Percentiles rank a stretch among this genome's conserved stretches.
These are phyloP conservation scores for Procavia capensis DNA, from an alignment of 2,113 vertebrate species.

Conservation along the genomic window DNA sequence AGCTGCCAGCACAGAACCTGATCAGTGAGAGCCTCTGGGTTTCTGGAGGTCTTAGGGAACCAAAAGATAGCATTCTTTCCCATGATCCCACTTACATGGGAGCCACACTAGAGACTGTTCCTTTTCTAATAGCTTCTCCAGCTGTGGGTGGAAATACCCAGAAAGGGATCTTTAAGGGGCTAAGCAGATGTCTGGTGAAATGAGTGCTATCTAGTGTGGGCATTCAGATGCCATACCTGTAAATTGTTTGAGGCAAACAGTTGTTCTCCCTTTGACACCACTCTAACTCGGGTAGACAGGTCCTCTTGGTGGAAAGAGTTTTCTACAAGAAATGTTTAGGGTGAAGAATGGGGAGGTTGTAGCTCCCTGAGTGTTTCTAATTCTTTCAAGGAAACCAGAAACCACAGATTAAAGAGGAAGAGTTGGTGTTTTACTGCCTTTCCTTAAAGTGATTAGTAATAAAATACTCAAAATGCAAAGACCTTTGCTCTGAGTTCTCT, in stretches of 20 bases:
- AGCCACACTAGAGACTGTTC: neutral
- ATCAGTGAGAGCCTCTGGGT: neutral
- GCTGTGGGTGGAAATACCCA: neutral
- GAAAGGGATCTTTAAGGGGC: neutral
- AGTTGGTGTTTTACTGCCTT: neutral
- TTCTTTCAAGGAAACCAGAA: neutral
- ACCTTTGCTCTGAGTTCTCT: neutral
- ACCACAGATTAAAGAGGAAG: neutral
- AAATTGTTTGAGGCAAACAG: neutral
- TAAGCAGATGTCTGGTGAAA: neutral
- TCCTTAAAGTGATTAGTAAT: neutral
- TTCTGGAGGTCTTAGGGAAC: neutral
- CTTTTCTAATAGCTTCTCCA: neutral
- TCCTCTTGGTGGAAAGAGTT: neutral
- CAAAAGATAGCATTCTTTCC: neutral
- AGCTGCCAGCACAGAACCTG: neutral
- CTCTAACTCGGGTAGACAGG: neutral
- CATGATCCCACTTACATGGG: neutral
- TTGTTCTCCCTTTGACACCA: neutral
- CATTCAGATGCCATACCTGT: neutral
- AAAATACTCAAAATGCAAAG: neutral
- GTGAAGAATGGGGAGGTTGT: too few species aligned
- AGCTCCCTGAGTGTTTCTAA: neutral
- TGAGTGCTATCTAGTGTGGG: neutral
- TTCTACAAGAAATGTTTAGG: neutral